These are phyloP conservation scores for Bombus pascuorum DNA, from an alignment of 1,140 invertebrate species.

Conservation along the genomic window DNA sequence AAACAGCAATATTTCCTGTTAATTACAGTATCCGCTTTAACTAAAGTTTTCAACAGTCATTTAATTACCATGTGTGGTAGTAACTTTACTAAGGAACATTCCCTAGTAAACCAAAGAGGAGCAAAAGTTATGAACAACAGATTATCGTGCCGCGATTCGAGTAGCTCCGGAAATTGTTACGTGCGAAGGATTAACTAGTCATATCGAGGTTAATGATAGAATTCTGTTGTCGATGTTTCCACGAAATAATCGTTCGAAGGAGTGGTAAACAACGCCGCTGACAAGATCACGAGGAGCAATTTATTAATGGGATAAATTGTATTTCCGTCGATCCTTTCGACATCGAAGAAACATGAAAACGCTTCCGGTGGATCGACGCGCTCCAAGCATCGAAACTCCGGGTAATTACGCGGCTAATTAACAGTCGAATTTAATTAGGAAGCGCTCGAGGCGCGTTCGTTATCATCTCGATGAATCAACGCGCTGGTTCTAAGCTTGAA, in stretches of 20 bases:
- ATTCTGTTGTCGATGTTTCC: background rate
- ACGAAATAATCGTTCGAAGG: background rate
- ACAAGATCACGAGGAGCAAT: background rate
- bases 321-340: background rate
- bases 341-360: background rate
- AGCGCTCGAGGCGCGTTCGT: background rate
- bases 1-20: background rate
- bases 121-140: background rate
- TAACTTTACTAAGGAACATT: background rate
- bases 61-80: background rate
- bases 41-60: background rate
- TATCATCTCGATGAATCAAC: slow-evolving; percentile 1
- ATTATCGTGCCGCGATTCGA: background rate
- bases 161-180: background rate
- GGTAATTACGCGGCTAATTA: slow-evolving; percentile 36
- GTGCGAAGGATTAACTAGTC: slow-evolving; percentile 1
- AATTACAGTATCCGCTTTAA: background rate
- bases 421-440: slow-evolving; percentile 38
- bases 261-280: background rate
- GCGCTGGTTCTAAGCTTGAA: background rate
- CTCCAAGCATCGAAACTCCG: slow-evolving; percentile 11
- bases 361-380: background rate
- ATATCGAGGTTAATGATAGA: background rate
- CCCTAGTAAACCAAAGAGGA: background rate
- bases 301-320: slow-evolving; percentile 9